These are phyloP conservation scores for Prionailurus viverrinus DNA, from an alignment of 2,113 vertebrate genomes.

Conservation along the genomic window DNA sequence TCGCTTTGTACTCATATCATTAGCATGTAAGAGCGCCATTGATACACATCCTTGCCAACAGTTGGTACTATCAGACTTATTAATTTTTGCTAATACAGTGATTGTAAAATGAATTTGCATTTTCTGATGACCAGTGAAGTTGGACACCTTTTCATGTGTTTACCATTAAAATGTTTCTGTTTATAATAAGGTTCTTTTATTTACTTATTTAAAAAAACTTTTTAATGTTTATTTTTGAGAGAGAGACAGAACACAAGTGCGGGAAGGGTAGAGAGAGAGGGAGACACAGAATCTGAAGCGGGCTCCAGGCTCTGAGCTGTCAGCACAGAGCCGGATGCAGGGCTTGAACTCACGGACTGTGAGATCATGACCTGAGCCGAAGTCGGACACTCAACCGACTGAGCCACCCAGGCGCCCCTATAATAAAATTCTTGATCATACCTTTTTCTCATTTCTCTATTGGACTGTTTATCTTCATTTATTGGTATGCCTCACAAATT, in stretches of 20 bases:
- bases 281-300: too few relatives aligned
- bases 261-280: too few relatives aligned
- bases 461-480: background rate
- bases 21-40: background rate
- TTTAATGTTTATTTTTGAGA: too few relatives aligned
- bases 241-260: too few relatives aligned
- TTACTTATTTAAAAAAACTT: too few relatives aligned
- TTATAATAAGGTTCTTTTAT: background rate
- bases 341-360: too few relatives aligned
- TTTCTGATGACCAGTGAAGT: background rate
- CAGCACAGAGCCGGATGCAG: rapidly evolving
- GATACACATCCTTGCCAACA: background rate
- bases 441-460: background rate
- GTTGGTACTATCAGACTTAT: background rate
- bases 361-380: too few relatives aligned
- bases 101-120: background rate
- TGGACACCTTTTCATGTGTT: background rate
- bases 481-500: background rate
- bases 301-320: too few relatives aligned
- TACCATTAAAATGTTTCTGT: background rate
- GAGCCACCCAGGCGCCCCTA: too few relatives aligned
- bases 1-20: background rate
- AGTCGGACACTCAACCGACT: too few relatives aligned
- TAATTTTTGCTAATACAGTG: background rate
- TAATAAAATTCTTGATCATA: background rate